Conservation (phyloP, 2,888 invertebrate species). For the Athrips mouffetella region DNA sequence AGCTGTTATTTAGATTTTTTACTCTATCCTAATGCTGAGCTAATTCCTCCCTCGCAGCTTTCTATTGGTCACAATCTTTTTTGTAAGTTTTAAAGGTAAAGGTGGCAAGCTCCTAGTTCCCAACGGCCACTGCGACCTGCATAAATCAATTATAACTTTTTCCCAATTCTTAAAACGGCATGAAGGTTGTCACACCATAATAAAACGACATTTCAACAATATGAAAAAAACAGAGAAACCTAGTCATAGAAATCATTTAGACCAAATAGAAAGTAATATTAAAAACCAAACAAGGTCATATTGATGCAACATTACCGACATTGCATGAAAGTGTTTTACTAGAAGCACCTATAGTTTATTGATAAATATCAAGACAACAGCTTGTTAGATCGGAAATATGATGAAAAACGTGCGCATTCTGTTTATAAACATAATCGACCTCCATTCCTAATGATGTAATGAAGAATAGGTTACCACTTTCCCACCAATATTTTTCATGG, state of each 20-base stretch:
- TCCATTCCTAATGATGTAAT: slow-evolving; percentile 67
- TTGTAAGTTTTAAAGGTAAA: no score
- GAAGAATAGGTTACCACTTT: slow-evolving; percentile 68
- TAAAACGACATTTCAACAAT: no score
- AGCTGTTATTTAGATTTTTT: no score
- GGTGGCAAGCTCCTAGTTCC: no score
- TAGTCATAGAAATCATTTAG: slow-evolving; percentile 27
- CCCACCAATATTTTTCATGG: slow-evolving; percentile 60
- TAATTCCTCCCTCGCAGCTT: no score
- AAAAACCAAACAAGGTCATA: slow-evolving; percentile 27
- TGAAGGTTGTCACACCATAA: no score
- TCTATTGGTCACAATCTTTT: no score
- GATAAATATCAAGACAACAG: background rate
- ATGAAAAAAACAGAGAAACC: no score
- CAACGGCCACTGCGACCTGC: no score
- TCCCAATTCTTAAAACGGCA: no score
- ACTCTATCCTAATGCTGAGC: no score
- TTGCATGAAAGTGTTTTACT: background rate
- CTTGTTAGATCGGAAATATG: slow-evolving; percentile 18
- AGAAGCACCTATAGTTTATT: background rate
- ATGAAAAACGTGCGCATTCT: slow-evolving; percentile 45
- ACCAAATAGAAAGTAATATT: slow-evolving; percentile 51
- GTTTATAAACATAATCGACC: slow-evolving; percentile 75
- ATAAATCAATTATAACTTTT: no score
- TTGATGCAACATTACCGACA: background rate